Evolutionary conservation across 2,888 invertebrate genomes (phyloP), one percentile per base, ranked within the genome.

Genomic region (Drosophila pseudotalamancana): DNA sequence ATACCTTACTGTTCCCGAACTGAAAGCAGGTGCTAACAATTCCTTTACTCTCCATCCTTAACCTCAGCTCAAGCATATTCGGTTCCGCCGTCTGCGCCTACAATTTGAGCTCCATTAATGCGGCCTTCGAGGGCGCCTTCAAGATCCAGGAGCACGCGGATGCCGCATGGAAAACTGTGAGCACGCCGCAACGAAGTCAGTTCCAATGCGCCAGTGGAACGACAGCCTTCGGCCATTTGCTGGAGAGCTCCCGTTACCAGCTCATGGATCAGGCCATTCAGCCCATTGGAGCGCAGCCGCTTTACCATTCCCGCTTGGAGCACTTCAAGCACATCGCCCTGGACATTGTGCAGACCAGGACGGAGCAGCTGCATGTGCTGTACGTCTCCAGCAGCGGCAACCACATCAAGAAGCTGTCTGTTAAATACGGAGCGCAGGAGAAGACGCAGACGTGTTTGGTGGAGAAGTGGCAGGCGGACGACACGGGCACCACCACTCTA

Each of bases 31-130:
- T n/a, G n/a, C n/a, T n/a, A n/a, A n/a, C n/a, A n/a, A n/a, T n/a
- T n/a, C n/a, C n/a, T n/a, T n/a, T n/a, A n/a, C n/a, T n/a, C 11
- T 2, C 3, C 14, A n/a, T 3, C 0, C 16, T 16, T 29, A 11
- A 11, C 1, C 23, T 61, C 91, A 95, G 95, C 49, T 97, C 97
- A 89, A 95, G 97, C 88, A 97, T 98, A 78, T 94, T 95, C 4
- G 98, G 98, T 9, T 97, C 98, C 29, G 98, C 98, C 0, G 95
- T 98, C 4, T 98, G 98, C 89, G 95, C 97, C 2, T 98, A 96
- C 92, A 97, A 96, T 90, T 93, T 98, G 92, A 93, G 95, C 0
- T 93, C 97, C 1, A 95, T 98, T 23, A 94, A 95, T 64, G 92
- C 93, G 0, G 95, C 97, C 0, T 98, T 98, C 88, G 94, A 95